Evolutionary conservation across 2,797 vertebrate species (phyloP), one percentile per base, ranked within the genome.

Genomic region (Anisognathus igniventris): DNA sequence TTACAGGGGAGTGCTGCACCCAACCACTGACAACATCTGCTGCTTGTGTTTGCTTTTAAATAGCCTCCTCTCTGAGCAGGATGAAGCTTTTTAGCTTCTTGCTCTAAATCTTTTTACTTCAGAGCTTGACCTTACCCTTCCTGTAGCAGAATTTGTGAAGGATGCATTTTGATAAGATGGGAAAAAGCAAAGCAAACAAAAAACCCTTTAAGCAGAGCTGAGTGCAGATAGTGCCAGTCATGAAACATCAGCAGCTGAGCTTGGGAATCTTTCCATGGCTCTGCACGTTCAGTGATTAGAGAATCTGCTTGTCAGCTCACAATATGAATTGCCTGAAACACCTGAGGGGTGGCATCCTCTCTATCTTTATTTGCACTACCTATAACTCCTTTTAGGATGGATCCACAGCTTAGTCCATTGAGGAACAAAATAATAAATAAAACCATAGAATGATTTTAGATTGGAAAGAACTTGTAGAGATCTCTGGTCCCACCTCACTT

Each of bases 1-100:
- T 96, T 67, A 93, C n/a, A 95, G 89, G 31, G 71, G 33, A 96
- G 93, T 5, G 65, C 78, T 92, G 78, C n/a, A 45, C 80, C 5
- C 17, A 73, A 7, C 88, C 79, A 21, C 93, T 33, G 54, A 28
- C 75, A 67, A 6, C 81, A 48, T 86, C 85, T 80, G 77, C 86
- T 70, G 0, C 2, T 0, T 77, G 70, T 48, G 70, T 70, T 56
- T 53, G 92, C 68, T 77, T 92, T 88, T 51, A 89, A 89, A 91
- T 54, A 89, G 81, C 81, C 54, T 80, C 50, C 57, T 39, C 2
- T 24, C 61, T 2, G 31, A 80, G 65, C 1, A 31, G 91, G 6
- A 12, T 18, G 48, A 88, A 70, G 51, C 65, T 72, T 74, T 88
- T 33, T 23, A 73, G 51, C 45, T 68, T 70, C 47, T 75, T 68